Conservation (phyloP, 2,113 vertebrate species). For the Lonchura striata region DNA sequence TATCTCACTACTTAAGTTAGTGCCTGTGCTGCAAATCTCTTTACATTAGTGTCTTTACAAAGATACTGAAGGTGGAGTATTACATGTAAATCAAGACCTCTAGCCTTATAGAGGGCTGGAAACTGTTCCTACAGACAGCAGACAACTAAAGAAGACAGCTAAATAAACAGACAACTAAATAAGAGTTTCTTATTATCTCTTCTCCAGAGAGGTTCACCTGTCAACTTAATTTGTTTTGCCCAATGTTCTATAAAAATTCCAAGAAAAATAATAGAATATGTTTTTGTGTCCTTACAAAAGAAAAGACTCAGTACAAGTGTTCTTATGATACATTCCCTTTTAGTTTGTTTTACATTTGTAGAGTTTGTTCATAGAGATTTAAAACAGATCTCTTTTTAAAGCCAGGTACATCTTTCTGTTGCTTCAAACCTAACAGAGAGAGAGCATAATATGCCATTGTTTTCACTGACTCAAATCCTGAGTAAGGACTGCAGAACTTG, state of each 20-base stretch:
- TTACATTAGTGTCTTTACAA: background rate
- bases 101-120: background rate
- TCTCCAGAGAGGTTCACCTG: background rate
- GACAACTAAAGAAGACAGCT: background rate
- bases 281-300: background rate
- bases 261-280: background rate
- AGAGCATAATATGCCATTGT: background rate
- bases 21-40: background rate
- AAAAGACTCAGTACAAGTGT: background rate
- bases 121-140: background rate
- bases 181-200: background rate
- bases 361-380: background rate
- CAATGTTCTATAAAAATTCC: background rate
- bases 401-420: conserved; percentile 2
- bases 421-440: background rate
- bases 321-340: background rate
- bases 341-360: conserved; percentile 8
- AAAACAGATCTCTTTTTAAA: conserved; percentile 19
- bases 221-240: background rate
- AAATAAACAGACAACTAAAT: background rate
- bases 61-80: background rate
- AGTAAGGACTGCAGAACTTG: conserved; percentile 22
- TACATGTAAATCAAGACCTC: background rate
- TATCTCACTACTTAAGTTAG: background rate
- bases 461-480: conserved; percentile 1